These are phyloP conservation scores for Aquatica leii DNA, from an alignment of 2,888 invertebrate species.

Conservation along the genomic window DNA sequence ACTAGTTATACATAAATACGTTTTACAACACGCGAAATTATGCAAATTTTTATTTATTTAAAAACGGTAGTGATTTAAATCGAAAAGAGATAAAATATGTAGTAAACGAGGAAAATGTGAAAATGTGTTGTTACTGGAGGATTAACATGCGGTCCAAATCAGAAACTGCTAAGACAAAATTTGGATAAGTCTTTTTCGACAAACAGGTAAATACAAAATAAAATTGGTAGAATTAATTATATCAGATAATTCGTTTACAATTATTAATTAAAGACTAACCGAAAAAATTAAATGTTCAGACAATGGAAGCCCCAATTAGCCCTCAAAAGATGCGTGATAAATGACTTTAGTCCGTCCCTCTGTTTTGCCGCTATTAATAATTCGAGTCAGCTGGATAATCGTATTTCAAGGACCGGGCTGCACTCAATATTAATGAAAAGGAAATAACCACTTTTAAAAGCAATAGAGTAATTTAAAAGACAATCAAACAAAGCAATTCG, in stretches of 20 bases:
- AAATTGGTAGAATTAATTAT: background rate
- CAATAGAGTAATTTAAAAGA: constrained; percentile 22
- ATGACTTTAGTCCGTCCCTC: constrained; percentile 43
- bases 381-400: constrained; percentile 46
- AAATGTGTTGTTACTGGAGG: background rate
- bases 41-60: no score
- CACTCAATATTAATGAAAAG: constrained; percentile 29
- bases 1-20: background rate
- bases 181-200: constrained; percentile 23
- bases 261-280: constrained; percentile 17
- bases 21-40: background rate
- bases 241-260: no score
- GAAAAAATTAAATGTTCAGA: constrained; percentile 11
- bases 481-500: constrained; percentile 14
- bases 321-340: constrained; percentile 42
- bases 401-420: constrained; percentile 43
- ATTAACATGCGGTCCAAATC: constrained; percentile 15
- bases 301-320: constrained; percentile 39
- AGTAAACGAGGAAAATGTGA: constrained; percentile 6
- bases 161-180: constrained; percentile 4
- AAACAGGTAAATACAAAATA: constrained; percentile 25
- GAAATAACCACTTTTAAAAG: constrained; percentile 26
- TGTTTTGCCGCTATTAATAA: constrained; percentile 46
- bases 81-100: constrained; percentile 4
- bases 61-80: background rate